Percentiles rank a stretch among this genome's conserved stretches.
phyloP scores from a whole-genome alignment of 2,113 vertebrate genomes.

The Macrotis lagotis region DNA sequence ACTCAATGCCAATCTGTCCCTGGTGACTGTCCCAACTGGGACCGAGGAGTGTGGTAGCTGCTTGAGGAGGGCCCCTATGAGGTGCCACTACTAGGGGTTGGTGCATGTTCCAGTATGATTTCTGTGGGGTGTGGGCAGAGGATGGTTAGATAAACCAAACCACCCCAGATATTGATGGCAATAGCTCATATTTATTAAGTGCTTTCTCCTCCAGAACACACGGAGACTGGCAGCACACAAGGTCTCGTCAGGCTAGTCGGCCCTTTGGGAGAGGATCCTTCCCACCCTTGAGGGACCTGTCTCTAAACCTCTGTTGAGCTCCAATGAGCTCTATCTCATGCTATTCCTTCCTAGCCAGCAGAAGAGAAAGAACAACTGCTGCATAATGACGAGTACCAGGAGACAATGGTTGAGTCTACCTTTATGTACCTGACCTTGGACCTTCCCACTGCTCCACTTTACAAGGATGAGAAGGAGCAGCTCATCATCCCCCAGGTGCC shows the following conservation, averaged over 20 bases:
- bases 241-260: not conserved
- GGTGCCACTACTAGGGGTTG: not conserved
- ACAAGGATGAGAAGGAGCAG: conserved; percentile 99
- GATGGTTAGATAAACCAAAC: not conserved
- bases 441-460: conserved; percentile 96
- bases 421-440: conserved; percentile 97
- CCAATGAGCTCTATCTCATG: not conserved
- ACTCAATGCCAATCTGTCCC: not conserved
- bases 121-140: not conserved
- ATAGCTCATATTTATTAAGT: not conserved
- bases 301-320: not conserved
- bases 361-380: conserved; percentile 96
- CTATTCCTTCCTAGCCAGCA: conserved; percentile 82
- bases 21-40: not conserved
- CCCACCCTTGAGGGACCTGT: not conserved
- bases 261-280: not conserved
- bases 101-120: not conserved
- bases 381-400: conserved; percentile 93
- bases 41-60: no score
- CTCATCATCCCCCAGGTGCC: conserved; percentile 99
- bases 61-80: no score
- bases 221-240: not conserved
- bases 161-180: not conserved
- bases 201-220: not conserved
- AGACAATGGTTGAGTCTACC: conserved; percentile 95